A percentile compares a stretch with the other conserved stretches of the same genome.
Evolutionary conservation across 2,888 invertebrate species (phyloP).

Genomic region (Tricholauxania praeusta): DNA sequence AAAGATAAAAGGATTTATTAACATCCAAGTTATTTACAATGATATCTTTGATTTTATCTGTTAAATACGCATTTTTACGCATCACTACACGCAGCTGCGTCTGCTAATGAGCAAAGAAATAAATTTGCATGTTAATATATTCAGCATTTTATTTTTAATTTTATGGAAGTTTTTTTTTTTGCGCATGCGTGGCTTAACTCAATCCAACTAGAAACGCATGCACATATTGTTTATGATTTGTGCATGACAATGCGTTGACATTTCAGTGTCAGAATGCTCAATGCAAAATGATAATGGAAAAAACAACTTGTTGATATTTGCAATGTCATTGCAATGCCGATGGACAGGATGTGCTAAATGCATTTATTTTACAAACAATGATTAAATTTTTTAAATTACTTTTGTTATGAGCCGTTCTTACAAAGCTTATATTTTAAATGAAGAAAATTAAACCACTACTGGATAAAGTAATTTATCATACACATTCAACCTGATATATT

Average conservation of each 20-base stretch:
- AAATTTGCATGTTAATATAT: constrained; percentile 11
- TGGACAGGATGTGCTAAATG: constrained; percentile 57
- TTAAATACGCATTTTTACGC: constrained; percentile 49
- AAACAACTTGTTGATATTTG: background rate
- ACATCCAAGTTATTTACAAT: too few relatives aligned
- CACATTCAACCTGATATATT: too few relatives aligned
- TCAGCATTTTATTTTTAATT: constrained; percentile 11
- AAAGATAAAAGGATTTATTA: too few relatives aligned
- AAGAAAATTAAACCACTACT: too few relatives aligned
- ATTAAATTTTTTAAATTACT: background rate
- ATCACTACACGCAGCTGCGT: constrained; percentile 39
- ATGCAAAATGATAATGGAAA: background rate
- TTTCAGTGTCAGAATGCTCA: constrained; percentile 55
- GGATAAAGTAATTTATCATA: too few relatives aligned
- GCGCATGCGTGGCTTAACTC: too few relatives aligned
- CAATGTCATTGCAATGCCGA: constrained; percentile 38
- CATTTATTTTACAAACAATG: constrained; percentile 48
- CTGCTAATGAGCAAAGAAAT: background rate
- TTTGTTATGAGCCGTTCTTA: too few relatives aligned
- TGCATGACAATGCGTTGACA: constrained; percentile 46
- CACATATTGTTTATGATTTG: background rate
- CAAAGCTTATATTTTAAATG: too few relatives aligned
- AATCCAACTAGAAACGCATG: too few relatives aligned
- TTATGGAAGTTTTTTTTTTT: background rate
- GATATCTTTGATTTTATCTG: too few relatives aligned